Evolutionary conservation across 64 coral and sea anemone species (phyloP).

Genomic region (Montipora foliosa): DNA sequence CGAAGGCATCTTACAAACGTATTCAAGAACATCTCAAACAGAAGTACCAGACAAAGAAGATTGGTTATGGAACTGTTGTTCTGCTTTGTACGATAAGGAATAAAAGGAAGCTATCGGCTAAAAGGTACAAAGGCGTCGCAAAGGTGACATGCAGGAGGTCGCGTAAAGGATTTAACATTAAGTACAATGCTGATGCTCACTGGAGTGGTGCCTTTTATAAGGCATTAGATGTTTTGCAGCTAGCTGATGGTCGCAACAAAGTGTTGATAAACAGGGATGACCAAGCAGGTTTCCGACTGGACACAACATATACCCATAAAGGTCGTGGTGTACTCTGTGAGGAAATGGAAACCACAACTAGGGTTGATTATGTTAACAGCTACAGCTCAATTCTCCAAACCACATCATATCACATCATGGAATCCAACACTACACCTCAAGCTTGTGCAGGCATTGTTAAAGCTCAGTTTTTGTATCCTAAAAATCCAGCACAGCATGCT

Average conservation of each 20-base stretch:
- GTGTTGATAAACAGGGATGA: too few species aligned
- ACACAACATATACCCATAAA: too few species aligned
- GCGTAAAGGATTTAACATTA: neutral
- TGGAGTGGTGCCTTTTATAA: too few species aligned
- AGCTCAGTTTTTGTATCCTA: too few species aligned
- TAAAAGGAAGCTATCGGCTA: neutral
- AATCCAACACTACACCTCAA: constrained; percentile 22
- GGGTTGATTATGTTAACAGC: too few species aligned
- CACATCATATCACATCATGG: neutral
- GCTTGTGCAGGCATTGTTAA: neutral
- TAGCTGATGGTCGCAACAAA: too few species aligned
- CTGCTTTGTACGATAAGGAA: constrained; percentile 11
- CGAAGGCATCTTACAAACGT: constrained; percentile 6
- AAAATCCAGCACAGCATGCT: too few species aligned
- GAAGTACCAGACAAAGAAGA: neutral
- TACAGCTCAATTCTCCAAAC: too few species aligned
- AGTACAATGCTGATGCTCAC: neutral
- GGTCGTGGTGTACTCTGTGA: too few species aligned
- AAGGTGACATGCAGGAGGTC: constrained; percentile 8
- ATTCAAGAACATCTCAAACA: constrained; percentile 7
- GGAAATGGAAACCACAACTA: too few species aligned
- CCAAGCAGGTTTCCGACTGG: too few species aligned
- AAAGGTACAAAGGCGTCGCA: neutral
- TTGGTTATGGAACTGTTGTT: neutral
- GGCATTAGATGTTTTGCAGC: too few species aligned